These are phyloP conservation scores for Mastomys coucha DNA, from an alignment of 2,113 vertebrate species.

Conservation along the genomic window DNA sequence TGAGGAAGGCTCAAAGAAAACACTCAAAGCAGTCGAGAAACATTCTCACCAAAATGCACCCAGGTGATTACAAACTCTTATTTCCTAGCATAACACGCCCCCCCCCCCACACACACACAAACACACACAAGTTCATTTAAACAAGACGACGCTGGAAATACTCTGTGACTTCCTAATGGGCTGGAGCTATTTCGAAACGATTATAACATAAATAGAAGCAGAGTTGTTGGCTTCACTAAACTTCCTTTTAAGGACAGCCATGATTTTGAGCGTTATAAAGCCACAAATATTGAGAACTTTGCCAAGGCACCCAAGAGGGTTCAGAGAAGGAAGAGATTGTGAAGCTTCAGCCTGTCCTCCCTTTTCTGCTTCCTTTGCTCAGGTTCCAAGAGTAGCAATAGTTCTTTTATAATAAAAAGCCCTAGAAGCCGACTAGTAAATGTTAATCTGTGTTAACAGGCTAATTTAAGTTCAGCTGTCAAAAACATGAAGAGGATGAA, in stretches of 20 bases:
- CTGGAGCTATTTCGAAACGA: constrained; percentile 55
- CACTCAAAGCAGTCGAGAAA: neutral
- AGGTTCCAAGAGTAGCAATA: constrained; percentile 21
- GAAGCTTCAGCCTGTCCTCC: neutral
- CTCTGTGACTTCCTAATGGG: neutral
- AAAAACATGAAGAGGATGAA: neutral
- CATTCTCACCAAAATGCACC: constrained; percentile 1
- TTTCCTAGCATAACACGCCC: neutral
- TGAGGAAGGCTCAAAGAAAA: neutral
- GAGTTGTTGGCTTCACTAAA: constrained; percentile 61
- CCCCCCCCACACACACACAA: too few relatives aligned
- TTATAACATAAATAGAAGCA: constrained; percentile 70
- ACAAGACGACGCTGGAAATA: constrained; percentile 34
- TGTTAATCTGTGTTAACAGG: neutral
- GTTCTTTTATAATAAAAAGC: neutral
- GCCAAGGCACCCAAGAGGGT: neutral
- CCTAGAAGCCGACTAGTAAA: neutral
- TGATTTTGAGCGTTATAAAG: constrained; percentile 51
- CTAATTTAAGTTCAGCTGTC: constrained; percentile 52
- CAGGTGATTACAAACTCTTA: constrained; percentile 6
- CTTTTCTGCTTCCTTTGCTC: neutral
- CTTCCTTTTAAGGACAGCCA: constrained; percentile 75
- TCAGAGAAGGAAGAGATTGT: neutral
- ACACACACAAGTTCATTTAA: neutral
- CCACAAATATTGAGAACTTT: neutral